Evolutionary conservation across 2,113 vertebrate genomes (phyloP).

Genomic region (Mormyrus lacerda): DNA sequence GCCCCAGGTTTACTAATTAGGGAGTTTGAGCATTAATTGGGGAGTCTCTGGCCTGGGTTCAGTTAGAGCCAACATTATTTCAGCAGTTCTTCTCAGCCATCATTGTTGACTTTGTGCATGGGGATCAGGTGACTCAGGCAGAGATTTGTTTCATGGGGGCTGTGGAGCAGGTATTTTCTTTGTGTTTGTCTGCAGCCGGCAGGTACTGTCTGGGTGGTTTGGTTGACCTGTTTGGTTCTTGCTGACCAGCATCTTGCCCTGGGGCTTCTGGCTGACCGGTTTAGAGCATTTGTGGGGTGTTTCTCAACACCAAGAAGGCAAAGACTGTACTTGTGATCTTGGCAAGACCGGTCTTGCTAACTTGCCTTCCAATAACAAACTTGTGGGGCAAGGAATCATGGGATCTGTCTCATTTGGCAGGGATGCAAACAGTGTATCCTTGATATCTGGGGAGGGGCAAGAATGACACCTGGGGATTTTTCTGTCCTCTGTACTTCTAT

Average conservation of each 20-base stretch:
- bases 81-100: not conserved
- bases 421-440: not conserved
- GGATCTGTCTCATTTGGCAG: not conserved
- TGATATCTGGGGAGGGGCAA: not conserved
- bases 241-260: not conserved
- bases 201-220: not conserved
- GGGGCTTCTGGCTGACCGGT: not conserved
- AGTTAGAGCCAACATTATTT: not conserved
- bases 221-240: not conserved
- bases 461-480: not conserved
- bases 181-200: not conserved
- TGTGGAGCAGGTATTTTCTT: not conserved
- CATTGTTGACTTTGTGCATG: not conserved
- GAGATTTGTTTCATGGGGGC: not conserved
- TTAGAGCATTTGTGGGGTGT: not conserved
- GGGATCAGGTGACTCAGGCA: not conserved
- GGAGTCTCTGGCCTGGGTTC: not conserved
- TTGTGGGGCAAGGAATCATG: not conserved
- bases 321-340: not conserved
- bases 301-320: not conserved
- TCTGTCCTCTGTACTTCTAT: not conserved
- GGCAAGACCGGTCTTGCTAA: not conserved
- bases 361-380: not conserved
- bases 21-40: not conserved
- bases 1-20: not conserved